These are phyloP conservation scores for Thomomys bottae DNA, from an alignment of 2,113 vertebrate genomes.

Conservation along the genomic window DNA sequence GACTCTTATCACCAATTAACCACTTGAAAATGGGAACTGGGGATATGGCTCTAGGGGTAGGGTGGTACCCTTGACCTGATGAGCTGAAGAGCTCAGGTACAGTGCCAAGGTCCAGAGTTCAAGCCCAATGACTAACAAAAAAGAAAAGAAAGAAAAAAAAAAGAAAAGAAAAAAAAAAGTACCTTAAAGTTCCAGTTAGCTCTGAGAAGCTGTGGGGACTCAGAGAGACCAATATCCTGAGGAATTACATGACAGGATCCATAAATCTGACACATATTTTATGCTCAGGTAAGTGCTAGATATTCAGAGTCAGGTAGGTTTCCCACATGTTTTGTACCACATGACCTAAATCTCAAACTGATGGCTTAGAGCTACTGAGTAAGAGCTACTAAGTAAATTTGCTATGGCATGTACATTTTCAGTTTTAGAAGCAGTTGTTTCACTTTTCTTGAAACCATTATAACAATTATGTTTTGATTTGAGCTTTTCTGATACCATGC, in stretches of 20 bases:
- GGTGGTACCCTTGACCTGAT: no score
- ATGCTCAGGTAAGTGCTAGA: neutral
- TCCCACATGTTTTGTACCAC: neutral
- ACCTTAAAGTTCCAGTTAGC: slow-evolving; percentile 53
- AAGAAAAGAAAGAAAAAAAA: no score
- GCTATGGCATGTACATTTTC: slow-evolving; percentile 10
- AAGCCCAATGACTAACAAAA: no score
- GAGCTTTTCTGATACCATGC: slow-evolving; percentile 21
- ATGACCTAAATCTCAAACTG: neutral
- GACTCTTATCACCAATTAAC: no score
- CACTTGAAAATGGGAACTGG: no score
- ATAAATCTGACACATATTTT: neutral
- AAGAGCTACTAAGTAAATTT: slow-evolving; percentile 46
- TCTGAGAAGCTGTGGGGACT: slow-evolving; percentile 36
- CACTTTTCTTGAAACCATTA: slow-evolving; percentile 16
- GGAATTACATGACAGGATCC: neutral
- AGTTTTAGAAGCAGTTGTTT: neutral
- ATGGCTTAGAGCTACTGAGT: slow-evolving; percentile 10
- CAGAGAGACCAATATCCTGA: neutral
- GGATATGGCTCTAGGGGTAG: no score
- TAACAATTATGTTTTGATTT: slow-evolving; percentile 39
- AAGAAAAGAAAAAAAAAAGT: no score
- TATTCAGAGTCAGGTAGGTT: slow-evolving; percentile 21
- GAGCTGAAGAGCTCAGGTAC: no score
- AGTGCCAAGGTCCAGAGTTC: no score